phyloP scores from a whole-genome alignment of 2,797 vertebrate genomes.

The Crenuchus spilurus region DNA sequence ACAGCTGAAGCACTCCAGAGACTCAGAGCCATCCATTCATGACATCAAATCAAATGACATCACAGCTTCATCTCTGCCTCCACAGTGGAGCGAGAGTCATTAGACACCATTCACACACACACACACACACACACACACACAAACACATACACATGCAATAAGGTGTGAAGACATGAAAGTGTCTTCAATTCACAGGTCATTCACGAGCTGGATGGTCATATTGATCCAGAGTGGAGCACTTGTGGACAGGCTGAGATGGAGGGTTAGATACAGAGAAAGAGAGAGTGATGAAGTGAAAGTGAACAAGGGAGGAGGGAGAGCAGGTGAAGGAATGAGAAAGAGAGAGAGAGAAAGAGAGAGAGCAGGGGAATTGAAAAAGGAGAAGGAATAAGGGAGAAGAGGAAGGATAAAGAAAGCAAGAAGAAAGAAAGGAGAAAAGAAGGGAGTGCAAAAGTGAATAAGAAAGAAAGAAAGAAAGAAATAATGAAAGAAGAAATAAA shows the following conservation, averaged over 20 bases:
- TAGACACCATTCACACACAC: slow-evolving; percentile 47
- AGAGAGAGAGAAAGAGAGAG: background rate
- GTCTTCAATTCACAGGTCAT: slow-evolving; percentile 59
- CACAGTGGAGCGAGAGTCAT: slow-evolving; percentile 52
- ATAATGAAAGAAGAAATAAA: background rate
- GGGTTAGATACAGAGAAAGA: background rate
- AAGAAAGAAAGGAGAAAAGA: background rate
- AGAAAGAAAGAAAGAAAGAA: background rate
- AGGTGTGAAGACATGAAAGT: slow-evolving; percentile 54
- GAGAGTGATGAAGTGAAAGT: slow-evolving; percentile 13
- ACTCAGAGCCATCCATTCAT: slow-evolving; percentile 53
- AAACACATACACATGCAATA: slow-evolving; percentile 1
- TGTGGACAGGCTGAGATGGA: slow-evolving; percentile 8
- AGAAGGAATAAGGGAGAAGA: background rate
- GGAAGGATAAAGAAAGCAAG: no score
- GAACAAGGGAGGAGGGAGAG: background rate
- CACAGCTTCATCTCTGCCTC: slow-evolving; percentile 48
- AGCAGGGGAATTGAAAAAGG: no score
- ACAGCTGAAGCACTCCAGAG: slow-evolving; percentile 52
- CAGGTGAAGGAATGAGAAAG: slow-evolving; percentile 3
- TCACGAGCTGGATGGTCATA: slow-evolving; percentile 53
- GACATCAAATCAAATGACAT: slow-evolving; percentile 61
- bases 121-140: slow-evolving; percentile 18
- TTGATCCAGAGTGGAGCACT: slow-evolving; percentile 41
- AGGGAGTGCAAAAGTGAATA: background rate